Conservation (phyloP, 2,888 invertebrate species). For the Orthosia gothica region DNA sequence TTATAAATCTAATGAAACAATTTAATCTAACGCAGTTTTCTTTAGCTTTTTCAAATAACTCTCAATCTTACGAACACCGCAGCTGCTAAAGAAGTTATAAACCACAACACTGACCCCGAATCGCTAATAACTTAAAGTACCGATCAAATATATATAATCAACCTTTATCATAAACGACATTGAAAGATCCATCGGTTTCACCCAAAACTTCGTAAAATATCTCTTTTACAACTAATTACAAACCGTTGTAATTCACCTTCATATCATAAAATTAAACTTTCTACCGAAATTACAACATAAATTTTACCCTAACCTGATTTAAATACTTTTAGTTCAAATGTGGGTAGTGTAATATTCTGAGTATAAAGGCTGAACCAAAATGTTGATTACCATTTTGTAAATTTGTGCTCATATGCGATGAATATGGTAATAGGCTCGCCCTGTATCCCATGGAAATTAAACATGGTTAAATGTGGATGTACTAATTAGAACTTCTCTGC, state of each 20-base stretch:
- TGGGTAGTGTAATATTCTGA: slow-evolving; percentile 30
- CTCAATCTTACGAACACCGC: too few relatives aligned
- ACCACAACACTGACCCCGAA: not conserved
- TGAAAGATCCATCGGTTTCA: slow-evolving; percentile 14
- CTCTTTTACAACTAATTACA: slow-evolving; percentile 47
- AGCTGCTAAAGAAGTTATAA: not conserved
- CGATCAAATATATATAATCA: slow-evolving; percentile 43
- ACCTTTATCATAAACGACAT: slow-evolving; percentile 22
- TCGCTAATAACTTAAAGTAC: slow-evolving; percentile 16
- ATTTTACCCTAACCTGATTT: slow-evolving; percentile 39
- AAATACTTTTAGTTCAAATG: slow-evolving; percentile 42
- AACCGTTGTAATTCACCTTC: slow-evolving; percentile 44
- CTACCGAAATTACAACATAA: slow-evolving; percentile 46
- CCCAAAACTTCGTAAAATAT: slow-evolving; percentile 55
- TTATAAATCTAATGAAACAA: too few relatives aligned
- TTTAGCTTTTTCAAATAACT: too few relatives aligned
- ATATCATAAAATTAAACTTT: slow-evolving; percentile 57
- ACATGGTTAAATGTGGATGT: too few relatives aligned
- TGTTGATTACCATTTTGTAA: not conserved
- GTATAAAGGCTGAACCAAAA: not conserved
- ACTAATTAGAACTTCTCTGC: too few relatives aligned
- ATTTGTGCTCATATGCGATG: not conserved
- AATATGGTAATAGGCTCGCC: too few relatives aligned
- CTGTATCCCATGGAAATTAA: too few relatives aligned
- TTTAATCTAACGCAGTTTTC: too few relatives aligned